Base-by-base conservation (phyloP, 1,140 invertebrate genomes). In the Drosophila athabasca region DNA sequence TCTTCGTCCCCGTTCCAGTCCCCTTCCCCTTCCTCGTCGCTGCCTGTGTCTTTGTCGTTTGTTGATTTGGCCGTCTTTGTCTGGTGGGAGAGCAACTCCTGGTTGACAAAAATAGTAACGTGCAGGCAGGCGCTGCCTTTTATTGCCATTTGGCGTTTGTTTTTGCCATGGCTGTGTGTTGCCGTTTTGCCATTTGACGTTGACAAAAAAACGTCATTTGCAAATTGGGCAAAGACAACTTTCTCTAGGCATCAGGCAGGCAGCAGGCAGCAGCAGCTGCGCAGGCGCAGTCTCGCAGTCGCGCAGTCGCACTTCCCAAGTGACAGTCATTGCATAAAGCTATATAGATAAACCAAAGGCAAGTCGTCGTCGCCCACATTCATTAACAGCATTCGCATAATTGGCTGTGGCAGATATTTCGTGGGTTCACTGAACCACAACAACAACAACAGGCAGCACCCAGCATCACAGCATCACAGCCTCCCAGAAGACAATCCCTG, bases 181-280 rank as follows among this genome's bases (percentile, higher is more conserved):
- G 59, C 52, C 44, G 53, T 54, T 58, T 75, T 49, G 76, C 55
- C 52, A 64, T 64, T 87, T 88, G 82, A 88, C 82, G 83, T 88
- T 88, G 84, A 88, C 84, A 88, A 88, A 88, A 85, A 88, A 88
- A 88, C 83, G 83, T 88, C 83, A 88, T 88, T 88, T 88, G 83
- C 83, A 88, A 88, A 88, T 88, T 88, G 83, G 83, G 83, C 82
- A 88, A 88, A 88, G 79, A 88, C 83, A 88, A 88, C 83, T 88
- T 88, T 88, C 83, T 88, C 83, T 85, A 87, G 81, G 73, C 82
- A 78, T 77, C 82, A 78, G 82, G n/a, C 35, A 24, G 44, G 26
- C 68, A 31, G 43, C 26, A 55, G 46, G 19, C 17, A 19, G 17
- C 17, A 19, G 17, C 17, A 19, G 17, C 17, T 19, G 17, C 51